These are phyloP conservation scores for Phycodurus eques DNA, from an alignment of 2,113 vertebrate genomes.

Conservation along the genomic window DNA sequence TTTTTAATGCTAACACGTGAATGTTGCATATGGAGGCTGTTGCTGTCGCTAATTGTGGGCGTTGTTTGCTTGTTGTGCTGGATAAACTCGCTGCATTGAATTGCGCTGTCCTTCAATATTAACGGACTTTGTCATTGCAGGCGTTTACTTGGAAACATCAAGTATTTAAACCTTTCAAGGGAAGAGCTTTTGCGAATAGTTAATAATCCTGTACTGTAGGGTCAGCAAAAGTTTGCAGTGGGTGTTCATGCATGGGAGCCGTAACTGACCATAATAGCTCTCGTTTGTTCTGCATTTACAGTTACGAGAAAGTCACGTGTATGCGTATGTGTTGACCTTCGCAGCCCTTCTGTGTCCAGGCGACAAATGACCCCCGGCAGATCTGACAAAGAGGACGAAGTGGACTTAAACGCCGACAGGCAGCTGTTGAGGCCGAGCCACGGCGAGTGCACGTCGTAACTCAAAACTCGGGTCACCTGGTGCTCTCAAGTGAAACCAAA, in stretches of 20 bases:
- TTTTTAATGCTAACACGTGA: not conserved
- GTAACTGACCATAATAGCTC: not conserved
- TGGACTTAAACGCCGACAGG: conserved; percentile 63
- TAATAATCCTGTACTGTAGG: not conserved
- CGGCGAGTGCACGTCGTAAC: conserved; percentile 72
- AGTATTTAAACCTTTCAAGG: conserved; percentile 18
- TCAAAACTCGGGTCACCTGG: conserved; percentile 26
- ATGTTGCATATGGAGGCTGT: not conserved
- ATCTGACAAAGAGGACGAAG: conserved; percentile 78
- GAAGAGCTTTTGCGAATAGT: not conserved
- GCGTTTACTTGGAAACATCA: conserved; percentile 32
- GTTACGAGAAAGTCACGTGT: no score
- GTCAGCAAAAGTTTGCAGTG: not conserved
- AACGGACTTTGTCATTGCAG: conserved; percentile 1
- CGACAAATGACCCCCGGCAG: conserved; percentile 72
- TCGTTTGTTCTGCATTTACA: conserved; percentile 2
- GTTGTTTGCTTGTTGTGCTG: not conserved
- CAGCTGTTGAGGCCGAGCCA: conserved; percentile 75
- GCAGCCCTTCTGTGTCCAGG: conserved; percentile 78
- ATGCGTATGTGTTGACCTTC: conserved; percentile 49
- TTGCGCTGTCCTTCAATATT: conserved; percentile 8
- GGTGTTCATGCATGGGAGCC: conserved; percentile 11
- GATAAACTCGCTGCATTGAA: not conserved
- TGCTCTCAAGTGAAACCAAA: conserved; percentile 29
- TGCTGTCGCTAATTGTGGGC: not conserved